phyloP scores from a whole-genome alignment of 2,113 vertebrate genomes.

The Ariopsis seemanni region DNA sequence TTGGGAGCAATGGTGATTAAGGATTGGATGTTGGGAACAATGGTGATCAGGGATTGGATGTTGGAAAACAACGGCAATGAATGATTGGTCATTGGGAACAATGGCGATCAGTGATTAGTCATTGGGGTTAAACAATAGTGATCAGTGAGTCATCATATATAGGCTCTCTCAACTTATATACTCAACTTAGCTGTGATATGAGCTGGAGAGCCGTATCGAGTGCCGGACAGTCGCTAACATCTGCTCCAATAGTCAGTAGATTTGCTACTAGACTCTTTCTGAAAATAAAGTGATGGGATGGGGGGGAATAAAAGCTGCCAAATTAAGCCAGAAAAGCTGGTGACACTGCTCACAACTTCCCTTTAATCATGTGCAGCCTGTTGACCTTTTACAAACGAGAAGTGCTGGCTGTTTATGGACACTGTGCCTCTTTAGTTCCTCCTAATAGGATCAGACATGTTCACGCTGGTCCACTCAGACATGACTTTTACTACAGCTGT shows the following conservation, averaged over 20 bases:
- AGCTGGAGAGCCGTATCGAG: neutral
- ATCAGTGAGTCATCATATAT: neutral
- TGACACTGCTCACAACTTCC: neutral
- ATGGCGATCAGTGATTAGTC: neutral
- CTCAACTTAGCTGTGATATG: neutral
- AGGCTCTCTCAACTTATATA: neutral
- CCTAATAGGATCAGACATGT: neutral
- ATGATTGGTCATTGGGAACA: neutral
- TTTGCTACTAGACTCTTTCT: neutral
- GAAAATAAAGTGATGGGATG: neutral
- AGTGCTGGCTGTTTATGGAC: conserved; percentile 5
- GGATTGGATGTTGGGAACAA: neutral
- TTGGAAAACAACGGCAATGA: neutral
- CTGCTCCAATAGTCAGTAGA: neutral
- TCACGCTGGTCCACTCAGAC: neutral
- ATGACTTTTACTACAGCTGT: neutral
- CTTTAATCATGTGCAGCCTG: neutral
- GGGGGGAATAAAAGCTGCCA: neutral
- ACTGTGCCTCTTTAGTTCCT: conserved; percentile 8
- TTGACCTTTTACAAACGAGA: conserved; percentile 19
- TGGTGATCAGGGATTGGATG: neutral
- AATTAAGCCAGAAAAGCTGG: neutral
- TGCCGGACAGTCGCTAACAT: neutral
- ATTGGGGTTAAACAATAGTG: neutral
- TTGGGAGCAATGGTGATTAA: neutral